A percentile compares a stretch with the other conserved stretches of the same genome.
Evolutionary conservation across 2,888 invertebrate species (phyloP).

Genomic region (Sminthurides aquaticus): DNA sequence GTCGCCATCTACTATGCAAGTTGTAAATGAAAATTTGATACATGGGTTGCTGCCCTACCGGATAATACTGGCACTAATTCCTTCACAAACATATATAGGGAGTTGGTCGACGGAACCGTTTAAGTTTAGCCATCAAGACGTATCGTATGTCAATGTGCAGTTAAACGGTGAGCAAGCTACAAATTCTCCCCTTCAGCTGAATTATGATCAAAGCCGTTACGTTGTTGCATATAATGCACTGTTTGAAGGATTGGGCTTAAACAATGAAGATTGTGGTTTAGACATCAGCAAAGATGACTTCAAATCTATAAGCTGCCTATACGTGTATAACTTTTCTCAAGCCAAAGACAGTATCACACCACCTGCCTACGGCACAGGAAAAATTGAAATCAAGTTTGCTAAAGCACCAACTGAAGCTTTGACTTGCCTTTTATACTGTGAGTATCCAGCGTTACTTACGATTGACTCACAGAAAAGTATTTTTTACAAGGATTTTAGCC

Average conservation of each 20-base stretch:
- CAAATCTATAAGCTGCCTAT: neutral
- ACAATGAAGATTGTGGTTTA: slow-evolving; percentile 7
- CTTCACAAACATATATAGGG: slow-evolving; percentile 9
- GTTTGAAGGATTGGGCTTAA: slow-evolving; percentile 1
- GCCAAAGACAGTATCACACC: neutral
- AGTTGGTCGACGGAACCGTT: slow-evolving; percentile 3
- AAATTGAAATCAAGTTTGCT: slow-evolving; percentile 23
- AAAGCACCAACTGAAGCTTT: slow-evolving; percentile 10
- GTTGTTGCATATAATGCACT: neutral
- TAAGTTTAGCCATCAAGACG: slow-evolving; percentile 4
- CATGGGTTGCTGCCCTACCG: slow-evolving; percentile 26
- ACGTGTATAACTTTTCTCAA: slow-evolving; percentile 5
- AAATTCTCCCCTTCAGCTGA: neutral
- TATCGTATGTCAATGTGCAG: slow-evolving; percentile 5
- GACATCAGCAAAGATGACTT: slow-evolving; percentile 8
- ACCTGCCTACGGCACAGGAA: slow-evolving; percentile 4
- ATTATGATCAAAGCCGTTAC: neutral
- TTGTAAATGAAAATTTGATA: slow-evolving; percentile 22
- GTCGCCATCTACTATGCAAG: slow-evolving; percentile 14
- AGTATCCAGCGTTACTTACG: slow-evolving; percentile 23
- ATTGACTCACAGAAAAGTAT: slow-evolving; percentile 26
- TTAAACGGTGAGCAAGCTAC: neutral
- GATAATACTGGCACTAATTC: slow-evolving; percentile 19
- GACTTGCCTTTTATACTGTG: slow-evolving; percentile 23
- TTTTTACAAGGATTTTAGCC: slow-evolving; percentile 21